Base-by-base conservation (phyloP, 2,113 vertebrate species). In the Anolis sagrei region DNA sequence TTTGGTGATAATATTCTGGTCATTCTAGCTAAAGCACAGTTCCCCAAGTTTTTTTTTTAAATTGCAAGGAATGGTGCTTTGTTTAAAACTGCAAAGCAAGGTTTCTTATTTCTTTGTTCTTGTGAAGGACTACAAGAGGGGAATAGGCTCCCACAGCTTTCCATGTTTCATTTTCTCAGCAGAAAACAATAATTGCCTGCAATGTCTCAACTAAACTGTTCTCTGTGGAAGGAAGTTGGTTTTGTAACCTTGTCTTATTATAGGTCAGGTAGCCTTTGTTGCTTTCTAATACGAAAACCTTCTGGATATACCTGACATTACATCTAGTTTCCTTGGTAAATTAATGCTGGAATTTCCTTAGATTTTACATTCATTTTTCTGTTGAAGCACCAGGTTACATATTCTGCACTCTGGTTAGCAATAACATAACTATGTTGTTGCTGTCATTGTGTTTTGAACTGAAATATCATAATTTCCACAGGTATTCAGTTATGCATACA, bases 371-470 rank as follows among this genome's bases (percentile, higher is more conserved):
- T 32, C 32, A 80, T 6, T 27, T 76, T n/a, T 48, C 36, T 44
- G 32, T 74, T 44, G 73, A 48, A 36, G 49, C 23, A 66, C 8
- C 27, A 75, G 27, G 27, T 51, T 11, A 54, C n/a, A 64, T 23
- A 25, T 19, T 54, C 44, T 78, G 54, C 51, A 34, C 62, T n/a
- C 72, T 78, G 72, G 39, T 84, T 81, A 87, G 69, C 61, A 76
- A 34, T 84, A 85, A 84, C 4, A 49, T 27, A 61, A 29, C 21
- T 49, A 76, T 54, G 51, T 72, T 86, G 77, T 73, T 79, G 51
- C 39, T 85, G 36, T 27, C 8, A 19, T 7, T 79, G 54, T 85
- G 34, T 4, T 61, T 74, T 48, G 29, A 21, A 73, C 23, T 2
- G 32, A 74, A 86, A 74, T 86, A 70, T 16, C 70, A 51, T 66